These are phyloP conservation scores for Chromoteleia sp. DNA, from an alignment of 2,888 invertebrate genomes.

Conservation along the genomic window DNA sequence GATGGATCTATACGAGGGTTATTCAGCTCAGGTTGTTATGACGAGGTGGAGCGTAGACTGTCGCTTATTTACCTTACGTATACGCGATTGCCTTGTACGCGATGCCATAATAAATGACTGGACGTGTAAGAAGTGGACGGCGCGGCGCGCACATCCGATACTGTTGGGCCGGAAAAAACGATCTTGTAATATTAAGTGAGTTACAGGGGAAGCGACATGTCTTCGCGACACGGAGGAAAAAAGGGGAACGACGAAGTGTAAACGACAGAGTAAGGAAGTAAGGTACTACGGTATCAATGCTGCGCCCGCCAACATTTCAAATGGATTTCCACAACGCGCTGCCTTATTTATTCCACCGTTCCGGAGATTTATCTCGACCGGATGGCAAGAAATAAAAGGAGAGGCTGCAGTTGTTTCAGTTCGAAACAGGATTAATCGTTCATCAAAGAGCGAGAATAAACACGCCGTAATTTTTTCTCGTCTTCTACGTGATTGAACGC, in stretches of 20 bases:
- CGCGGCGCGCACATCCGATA: slow-evolving; percentile 50
- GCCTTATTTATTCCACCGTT: slow-evolving; percentile 41
- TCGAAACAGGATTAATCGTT: not conserved
- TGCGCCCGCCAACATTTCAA: slow-evolving; percentile 28
- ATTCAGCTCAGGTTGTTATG: slow-evolving; percentile 62
- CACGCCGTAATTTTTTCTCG: no score
- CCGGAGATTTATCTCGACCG: slow-evolving; percentile 35
- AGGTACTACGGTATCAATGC: slow-evolving; percentile 20
- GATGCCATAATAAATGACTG: slow-evolving; percentile 58
- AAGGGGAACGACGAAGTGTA: slow-evolving; percentile 21
- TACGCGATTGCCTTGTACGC: slow-evolving; percentile 31
- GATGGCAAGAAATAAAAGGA: slow-evolving; percentile 7
- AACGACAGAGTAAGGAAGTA: slow-evolving; percentile 23
- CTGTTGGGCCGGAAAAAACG: slow-evolving; percentile 40
- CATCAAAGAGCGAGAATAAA: not conserved
- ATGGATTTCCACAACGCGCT: slow-evolving; percentile 19
- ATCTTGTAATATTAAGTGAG: slow-evolving; percentile 61
- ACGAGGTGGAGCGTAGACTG: slow-evolving; percentile 35
- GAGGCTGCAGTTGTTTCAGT: not conserved
- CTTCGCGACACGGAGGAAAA: slow-evolving; percentile 10
- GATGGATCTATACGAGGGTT: slow-evolving; percentile 50
- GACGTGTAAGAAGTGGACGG: slow-evolving; percentile 58
- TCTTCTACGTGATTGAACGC: no score
- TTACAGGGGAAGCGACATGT: slow-evolving; percentile 56
- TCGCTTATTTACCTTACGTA: slow-evolving; percentile 61